Evolutionary conservation across 2,113 vertebrate genomes (phyloP), one percentile per base, ranked within the genome.

Genomic region (Mustelus asterias): DNA sequence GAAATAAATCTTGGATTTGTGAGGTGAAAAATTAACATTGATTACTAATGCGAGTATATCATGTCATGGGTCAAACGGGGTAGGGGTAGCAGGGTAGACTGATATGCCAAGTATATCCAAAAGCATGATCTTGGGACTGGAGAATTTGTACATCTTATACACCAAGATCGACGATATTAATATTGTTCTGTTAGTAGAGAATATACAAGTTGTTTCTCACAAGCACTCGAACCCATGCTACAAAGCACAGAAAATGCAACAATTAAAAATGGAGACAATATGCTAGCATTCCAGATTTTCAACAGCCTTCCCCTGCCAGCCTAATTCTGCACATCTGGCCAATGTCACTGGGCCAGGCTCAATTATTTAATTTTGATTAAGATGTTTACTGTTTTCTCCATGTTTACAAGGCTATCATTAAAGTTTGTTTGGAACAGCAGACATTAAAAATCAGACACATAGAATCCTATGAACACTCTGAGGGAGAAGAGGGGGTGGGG

Each of bases 341-440:
- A 33, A 72, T 48, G 41, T 72, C 65, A 22, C 94, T 54, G 5
- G 63, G 94, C 94, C 94, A 95, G 94, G 72, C 69, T 48, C 37
- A 33, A 95, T 72, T 54, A 95, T 95, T 72, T 54, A 48, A 95
- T 95, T 95, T 67, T 93, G 58, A 93, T 93, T 95, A 76, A 95
- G 67, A 95, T 95, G 94, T 95, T 95, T 95, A 95, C 94, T 95
- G 24, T 54, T 72, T 67, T 93, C n/a, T 93, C 60, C 89, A 93
- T 93, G 18, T 93, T 93, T 93, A 93, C 89, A 93, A 93, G 89
- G 33, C 33, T 65, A 93, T 67, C 89, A 93, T 93, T 65, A 67
- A 65, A 65, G n/a, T 24, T 93, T 93, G n/a, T 63, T 93, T 93
- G 89, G 89, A 93, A 93, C 14, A 65, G n/a, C 33, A 18, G n/a